Percentiles rank a stretch among this genome's conserved stretches.
Conservation (phyloP, 1,140 invertebrate genomes). For the Bombyx mandarina region DNA sequence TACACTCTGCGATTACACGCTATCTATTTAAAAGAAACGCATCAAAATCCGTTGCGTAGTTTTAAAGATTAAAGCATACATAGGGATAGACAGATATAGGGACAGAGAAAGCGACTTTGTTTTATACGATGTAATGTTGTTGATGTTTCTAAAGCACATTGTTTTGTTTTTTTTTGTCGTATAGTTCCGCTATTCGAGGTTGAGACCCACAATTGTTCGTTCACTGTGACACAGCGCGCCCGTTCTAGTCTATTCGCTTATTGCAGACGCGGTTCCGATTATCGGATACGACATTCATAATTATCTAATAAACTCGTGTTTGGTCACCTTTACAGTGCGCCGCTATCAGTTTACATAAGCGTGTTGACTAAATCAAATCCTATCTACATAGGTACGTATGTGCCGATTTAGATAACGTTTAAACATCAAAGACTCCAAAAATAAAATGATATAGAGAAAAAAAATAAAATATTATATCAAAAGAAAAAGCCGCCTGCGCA, state of each 20-base stretch:
- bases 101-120: too few species aligned
- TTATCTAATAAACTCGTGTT: slow-evolving; percentile 59
- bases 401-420: slow-evolving; percentile 23
- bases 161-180: too few species aligned
- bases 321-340: slow-evolving; percentile 44
- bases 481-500: background rate
- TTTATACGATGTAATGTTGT: too few species aligned
- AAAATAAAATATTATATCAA: slow-evolving; percentile 2
- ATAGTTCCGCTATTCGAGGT: slow-evolving; percentile 1
- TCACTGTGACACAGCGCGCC: slow-evolving; percentile 1
- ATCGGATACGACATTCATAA: slow-evolving; percentile 51
- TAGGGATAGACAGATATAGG: too few species aligned
- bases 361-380: slow-evolving; percentile 28
- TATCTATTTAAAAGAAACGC: too few species aligned
- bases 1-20: too few species aligned
- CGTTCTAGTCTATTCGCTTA: background rate
- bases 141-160: too few species aligned
- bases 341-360: slow-evolving; percentile 51
- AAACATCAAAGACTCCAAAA: slow-evolving; percentile 13
- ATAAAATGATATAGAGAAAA: slow-evolving; percentile 8
- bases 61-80: too few species aligned
- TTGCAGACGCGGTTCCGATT: slow-evolving; percentile 19
- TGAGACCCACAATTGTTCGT: slow-evolving; percentile 5
- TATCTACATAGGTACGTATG: slow-evolving; percentile 27
- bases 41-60: too few species aligned